phyloP scores from a whole-genome alignment of 2,797 vertebrate species.

The Syngnathus rostellatus region DNA sequence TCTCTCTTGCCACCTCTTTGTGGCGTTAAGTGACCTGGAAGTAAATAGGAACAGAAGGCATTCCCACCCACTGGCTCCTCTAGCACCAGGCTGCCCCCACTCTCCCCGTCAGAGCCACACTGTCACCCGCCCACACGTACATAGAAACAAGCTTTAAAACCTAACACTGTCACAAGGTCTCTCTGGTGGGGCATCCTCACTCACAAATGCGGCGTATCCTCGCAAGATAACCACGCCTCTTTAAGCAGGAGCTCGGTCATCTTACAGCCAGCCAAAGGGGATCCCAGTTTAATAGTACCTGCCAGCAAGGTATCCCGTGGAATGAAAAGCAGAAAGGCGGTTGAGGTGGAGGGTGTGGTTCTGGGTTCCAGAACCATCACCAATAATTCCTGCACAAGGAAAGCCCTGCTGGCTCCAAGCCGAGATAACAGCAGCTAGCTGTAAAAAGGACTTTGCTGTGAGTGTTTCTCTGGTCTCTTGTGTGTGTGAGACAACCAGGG shows the following conservation, averaged over 20 bases:
- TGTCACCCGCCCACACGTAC: slow-evolving; percentile 21
- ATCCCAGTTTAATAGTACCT: slow-evolving; percentile 26
- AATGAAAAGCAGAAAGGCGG: slow-evolving; percentile 14
- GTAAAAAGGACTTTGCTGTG: slow-evolving; percentile 28
- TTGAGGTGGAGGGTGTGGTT: slow-evolving; percentile 15
- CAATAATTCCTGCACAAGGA: slow-evolving; percentile 40
- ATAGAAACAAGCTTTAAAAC: slow-evolving; percentile 19
- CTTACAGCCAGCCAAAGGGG: slow-evolving; percentile 6
- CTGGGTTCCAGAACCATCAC: slow-evolving; percentile 38
- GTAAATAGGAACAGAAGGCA: slow-evolving; percentile 67
- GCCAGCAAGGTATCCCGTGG: slow-evolving; percentile 21
- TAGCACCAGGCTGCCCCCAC: slow-evolving; percentile 39
- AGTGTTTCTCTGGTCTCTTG: slow-evolving; percentile 9
- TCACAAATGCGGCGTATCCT: slow-evolving; percentile 4
- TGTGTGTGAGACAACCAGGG: not conserved
- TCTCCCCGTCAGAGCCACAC: slow-evolving; percentile 33
- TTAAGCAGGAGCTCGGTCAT: slow-evolving; percentile 5
- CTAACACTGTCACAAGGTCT: slow-evolving; percentile 21
- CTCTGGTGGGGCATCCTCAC: slow-evolving; percentile 4
- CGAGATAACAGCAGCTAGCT: slow-evolving; percentile 35
- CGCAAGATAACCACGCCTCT: slow-evolving; percentile 11
- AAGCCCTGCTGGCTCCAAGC: slow-evolving; percentile 53
- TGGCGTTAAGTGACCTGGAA: slow-evolving; percentile 67
- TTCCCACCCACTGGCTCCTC: slow-evolving; percentile 53
- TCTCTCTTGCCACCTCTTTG: slow-evolving; percentile 23